Evolutionary conservation across 2,113 vertebrate species (phyloP), one percentile per base, ranked within the genome.

Genomic region (Phalacrocorax carbo): DNA sequence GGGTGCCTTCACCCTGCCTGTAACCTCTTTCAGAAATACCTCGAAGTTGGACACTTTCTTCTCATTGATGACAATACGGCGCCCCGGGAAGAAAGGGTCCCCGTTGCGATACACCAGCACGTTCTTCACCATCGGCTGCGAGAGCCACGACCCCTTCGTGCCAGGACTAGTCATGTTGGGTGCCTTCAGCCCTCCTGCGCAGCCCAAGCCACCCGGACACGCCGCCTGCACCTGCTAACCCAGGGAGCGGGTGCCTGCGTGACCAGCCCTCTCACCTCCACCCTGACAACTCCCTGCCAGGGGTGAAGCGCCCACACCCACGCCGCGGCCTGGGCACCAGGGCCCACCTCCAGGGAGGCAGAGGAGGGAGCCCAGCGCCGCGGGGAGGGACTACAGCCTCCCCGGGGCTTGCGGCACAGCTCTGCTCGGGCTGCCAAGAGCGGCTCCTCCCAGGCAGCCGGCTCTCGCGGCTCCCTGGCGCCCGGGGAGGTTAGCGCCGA

Each of bases 61-160:
- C 87, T 99, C 99, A 11, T 99, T 98, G 61, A 99, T 97, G 83
- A 99, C 98, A 11, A 99, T 97, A 25, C 99, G 98, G 12, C 99
- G 99, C 11, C 99, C 99, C 7, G 99, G 98, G 91, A 98, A 99
- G 97, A 99, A 99, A 1, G 99, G 98, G 94, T 99, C 99, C 16
- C 99, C 99, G 32, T 99, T 99, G 57, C 99, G 98, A 94, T 98
- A 99, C 84, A 99, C 98, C 88, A 98, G 98, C 44, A 99, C 97
- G 60, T 98, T 99, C 97, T 99, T 99, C 91, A 99, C 99, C 13
- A 97, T 97, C 0, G 99, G 99, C 98, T 99, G 99, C 0, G 99
- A 98, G 54, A 98, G 97, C 96, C 99, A 98, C 48, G 97, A 98
- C 15, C 98, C 98, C 95, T 98, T 98, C 2, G 98, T 91, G 51